A percentile compares a stretch with the other conserved stretches of the same genome.
Evolutionary conservation across 2,888 invertebrate species (phyloP).

Genomic region (Mythimna ferrago): DNA sequence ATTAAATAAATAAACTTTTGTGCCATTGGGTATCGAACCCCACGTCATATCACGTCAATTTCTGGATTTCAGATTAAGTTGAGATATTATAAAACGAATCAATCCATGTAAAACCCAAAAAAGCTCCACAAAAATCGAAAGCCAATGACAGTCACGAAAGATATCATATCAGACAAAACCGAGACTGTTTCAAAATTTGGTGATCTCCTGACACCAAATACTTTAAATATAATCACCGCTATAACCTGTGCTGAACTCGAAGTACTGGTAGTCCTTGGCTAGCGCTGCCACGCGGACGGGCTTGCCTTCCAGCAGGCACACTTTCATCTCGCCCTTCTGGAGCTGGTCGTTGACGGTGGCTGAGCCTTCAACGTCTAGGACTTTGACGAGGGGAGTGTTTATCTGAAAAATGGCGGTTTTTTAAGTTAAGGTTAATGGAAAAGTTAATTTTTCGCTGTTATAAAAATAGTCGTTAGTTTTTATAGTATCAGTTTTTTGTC

Average conservation of each 20-base stretch:
- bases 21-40: no score
- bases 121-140: conserved; percentile 20
- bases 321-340: conserved; percentile 88
- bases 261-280: conserved; percentile 90
- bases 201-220: conserved; percentile 63
- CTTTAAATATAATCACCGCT: conserved; percentile 85
- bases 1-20: no score
- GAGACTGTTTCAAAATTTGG: conserved; percentile 41
- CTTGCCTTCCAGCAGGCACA: conserved; percentile 88
- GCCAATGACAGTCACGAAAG: conserved; percentile 23
- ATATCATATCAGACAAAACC: neutral
- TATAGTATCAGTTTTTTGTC: no score
- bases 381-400: conserved; percentile 87
- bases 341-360: conserved; percentile 85
- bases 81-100: neutral
- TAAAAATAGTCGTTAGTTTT: no score
- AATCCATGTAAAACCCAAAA: conserved; percentile 1
- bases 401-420: conserved; percentile 67
- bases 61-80: neutral
- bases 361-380: conserved; percentile 88
- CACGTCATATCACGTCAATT: no score
- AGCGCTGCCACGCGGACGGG: conserved; percentile 86
- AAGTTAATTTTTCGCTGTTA: neutral
- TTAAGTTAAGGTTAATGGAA: neutral
- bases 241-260: conserved; percentile 88